A percentile compares a stretch with the other conserved stretches of the same genome.
Conservation (phyloP, 2,113 vertebrate genomes). For the Hymenochirus boettgeri region DNA sequence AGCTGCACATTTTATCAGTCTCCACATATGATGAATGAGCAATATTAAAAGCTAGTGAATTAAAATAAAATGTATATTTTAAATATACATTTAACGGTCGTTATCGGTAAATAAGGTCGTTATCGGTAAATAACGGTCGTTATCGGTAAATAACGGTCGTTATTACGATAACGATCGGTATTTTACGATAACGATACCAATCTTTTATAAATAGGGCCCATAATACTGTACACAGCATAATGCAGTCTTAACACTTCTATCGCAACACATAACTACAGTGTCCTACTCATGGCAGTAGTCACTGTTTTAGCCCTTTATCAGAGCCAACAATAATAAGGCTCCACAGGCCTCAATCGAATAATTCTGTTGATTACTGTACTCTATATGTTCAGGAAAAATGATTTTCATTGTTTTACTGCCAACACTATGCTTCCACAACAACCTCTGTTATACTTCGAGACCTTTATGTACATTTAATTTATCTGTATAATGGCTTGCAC, state of each 20-base stretch:
- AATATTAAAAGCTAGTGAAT: constrained; percentile 11
- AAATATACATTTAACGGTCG: no score
- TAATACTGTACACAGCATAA: no score
- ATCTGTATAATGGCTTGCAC: no score
- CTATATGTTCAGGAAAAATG: neutral
- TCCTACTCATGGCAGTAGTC: neutral
- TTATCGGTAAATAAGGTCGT: no score
- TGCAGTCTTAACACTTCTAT: neutral
- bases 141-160: no score
- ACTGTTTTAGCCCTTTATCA: neutral
- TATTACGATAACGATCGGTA: no score
- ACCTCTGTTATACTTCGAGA: constrained; percentile 8
- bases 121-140: no score
- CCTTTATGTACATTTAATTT: no score
- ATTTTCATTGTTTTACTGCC: neutral
- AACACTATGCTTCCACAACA: constrained; percentile 18
- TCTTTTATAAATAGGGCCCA: no score
- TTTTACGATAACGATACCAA: no score
- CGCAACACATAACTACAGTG: neutral
- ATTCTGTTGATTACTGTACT: constrained; percentile 6
- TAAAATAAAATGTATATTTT: constrained; percentile 11
- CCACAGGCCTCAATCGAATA: neutral
- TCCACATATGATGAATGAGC: constrained; percentile 31
- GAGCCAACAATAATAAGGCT: neutral
- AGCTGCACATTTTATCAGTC: constrained; percentile 17